These are phyloP conservation scores for Drosophila robusta DNA, from an alignment of 2,888 invertebrate species.

Conservation along the genomic window DNA sequence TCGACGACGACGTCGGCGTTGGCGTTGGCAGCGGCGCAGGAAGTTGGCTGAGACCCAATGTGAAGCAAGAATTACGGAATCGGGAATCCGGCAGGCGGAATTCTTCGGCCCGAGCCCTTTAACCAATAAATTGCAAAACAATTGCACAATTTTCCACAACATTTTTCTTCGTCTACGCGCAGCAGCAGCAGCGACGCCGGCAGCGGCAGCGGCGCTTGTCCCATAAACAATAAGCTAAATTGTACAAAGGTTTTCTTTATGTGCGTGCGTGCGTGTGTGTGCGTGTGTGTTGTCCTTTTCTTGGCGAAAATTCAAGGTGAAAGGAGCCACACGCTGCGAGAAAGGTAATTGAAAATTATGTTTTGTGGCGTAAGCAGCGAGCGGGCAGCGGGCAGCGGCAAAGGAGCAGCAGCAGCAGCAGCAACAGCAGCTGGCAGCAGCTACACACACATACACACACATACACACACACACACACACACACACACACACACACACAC, in stretches of 20 bases:
- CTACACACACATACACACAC: constrained; percentile 28
- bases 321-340: constrained; percentile 80
- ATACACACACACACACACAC: constrained; percentile 8
- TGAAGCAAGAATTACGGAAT: not conserved
- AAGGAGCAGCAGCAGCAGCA: constrained; percentile 51
- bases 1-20: constrained; percentile 18
- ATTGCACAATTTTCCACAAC: constrained; percentile 79
- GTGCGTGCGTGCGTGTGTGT: constrained; percentile 3
- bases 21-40: constrained; percentile 32
- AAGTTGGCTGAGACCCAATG: constrained; percentile 10
- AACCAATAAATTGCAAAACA: constrained; percentile 79
- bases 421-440: constrained; percentile 66
- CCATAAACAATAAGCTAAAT: constrained; percentile 76
- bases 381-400: constrained; percentile 32
- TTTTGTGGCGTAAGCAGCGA: constrained; percentile 72
- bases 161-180: constrained; percentile 43
- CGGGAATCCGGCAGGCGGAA: not conserved
- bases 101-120: constrained; percentile 50
- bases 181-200: constrained; percentile 11
- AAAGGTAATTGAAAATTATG: constrained; percentile 81
- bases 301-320: constrained; percentile 75
- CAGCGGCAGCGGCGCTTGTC: constrained; percentile 56
- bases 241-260: constrained; percentile 50
- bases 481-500: constrained; percentile 27
- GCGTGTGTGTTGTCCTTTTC: constrained; percentile 69